These are phyloP conservation scores for Champsocephalus esox DNA, from an alignment of 2,797 vertebrate species.

Conservation along the genomic window DNA sequence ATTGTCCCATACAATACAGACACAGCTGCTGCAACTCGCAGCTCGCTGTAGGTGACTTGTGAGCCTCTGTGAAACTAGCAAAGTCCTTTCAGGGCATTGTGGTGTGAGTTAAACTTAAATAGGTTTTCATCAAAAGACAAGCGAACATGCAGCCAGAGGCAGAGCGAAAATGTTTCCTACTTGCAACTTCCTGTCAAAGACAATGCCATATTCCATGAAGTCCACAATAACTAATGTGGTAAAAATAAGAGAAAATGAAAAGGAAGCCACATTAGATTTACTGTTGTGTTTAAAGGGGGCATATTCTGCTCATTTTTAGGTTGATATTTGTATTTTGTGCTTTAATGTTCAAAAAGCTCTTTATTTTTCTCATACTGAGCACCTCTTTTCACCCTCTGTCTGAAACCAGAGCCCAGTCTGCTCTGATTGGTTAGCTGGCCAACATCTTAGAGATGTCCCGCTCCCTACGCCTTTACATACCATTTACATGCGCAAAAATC, in stretches of 20 bases:
- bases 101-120: constrained; percentile 30
- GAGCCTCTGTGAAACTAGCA: constrained; percentile 26
- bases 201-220: constrained; percentile 12
- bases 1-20: constrained; percentile 23
- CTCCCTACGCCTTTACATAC: too few species aligned
- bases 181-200: constrained; percentile 16
- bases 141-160: constrained; percentile 25
- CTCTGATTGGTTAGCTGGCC: too few species aligned
- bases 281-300: too few species aligned
- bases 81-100: constrained; percentile 39
- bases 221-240: constrained; percentile 6
- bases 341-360: too few species aligned
- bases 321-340: too few species aligned
- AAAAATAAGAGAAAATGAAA: not conserved
- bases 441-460: too few species aligned
- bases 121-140: constrained; percentile 48
- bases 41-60: constrained; percentile 46
- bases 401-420: too few species aligned
- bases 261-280: not conserved
- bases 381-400: too few species aligned
- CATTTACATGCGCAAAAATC: too few species aligned
- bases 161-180: constrained; percentile 26
- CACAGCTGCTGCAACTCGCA: constrained; percentile 32
- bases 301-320: too few species aligned
- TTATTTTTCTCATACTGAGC: too few species aligned